phyloP scores from a whole-genome alignment of 2,113 vertebrate genomes.

The Todiramphus chloris region DNA sequence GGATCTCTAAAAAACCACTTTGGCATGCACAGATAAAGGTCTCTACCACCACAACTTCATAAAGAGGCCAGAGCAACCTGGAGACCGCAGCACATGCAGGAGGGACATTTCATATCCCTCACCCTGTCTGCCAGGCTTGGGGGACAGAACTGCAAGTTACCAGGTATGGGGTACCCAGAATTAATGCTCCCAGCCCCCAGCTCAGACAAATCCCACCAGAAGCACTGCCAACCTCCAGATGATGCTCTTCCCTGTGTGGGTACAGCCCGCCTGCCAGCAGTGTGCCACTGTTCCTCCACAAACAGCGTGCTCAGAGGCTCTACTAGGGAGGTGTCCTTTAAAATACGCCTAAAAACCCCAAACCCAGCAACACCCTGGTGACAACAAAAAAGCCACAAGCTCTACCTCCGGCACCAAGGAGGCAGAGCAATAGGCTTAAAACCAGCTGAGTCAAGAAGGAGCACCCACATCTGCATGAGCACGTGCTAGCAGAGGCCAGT shows the following conservation, averaged over 20 bases:
- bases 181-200: not conserved
- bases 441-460: not conserved
- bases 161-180: rapidly evolving
- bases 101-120: not conserved
- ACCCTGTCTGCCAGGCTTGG: not conserved
- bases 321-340: not conserved
- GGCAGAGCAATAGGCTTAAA: not conserved
- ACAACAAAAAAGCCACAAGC: not conserved
- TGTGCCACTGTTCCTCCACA: rapidly evolving
- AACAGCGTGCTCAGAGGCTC: not conserved
- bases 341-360: not conserved
- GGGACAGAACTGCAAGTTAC: not conserved
- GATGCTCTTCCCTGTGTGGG: not conserved
- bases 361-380: not conserved
- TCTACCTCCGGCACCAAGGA: not conserved
- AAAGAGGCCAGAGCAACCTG: not conserved
- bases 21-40: not conserved
- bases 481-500: not conserved
- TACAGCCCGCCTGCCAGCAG: not conserved
- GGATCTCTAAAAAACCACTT: not conserved
- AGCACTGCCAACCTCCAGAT: not conserved
- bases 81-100: not conserved
- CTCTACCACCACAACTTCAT: not conserved
- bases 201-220: not conserved
- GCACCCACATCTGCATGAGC: rapidly evolving